Percentiles rank a stretch among this genome's conserved stretches.
Evolutionary conservation across 2,797 vertebrate species (phyloP).

Genomic region (Bovichtus variegatus): DNA sequence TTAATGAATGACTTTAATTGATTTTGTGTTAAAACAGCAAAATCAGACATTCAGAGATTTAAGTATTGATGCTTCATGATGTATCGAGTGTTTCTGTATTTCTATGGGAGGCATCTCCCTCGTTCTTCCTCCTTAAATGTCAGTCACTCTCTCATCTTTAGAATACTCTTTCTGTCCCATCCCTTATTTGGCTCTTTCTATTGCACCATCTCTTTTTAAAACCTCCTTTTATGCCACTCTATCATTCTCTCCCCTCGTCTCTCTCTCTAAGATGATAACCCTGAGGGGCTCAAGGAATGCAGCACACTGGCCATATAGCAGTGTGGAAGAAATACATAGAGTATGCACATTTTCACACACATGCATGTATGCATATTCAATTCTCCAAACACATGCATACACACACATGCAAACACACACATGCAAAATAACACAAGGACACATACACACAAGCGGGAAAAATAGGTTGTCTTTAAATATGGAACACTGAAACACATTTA

Average conservation of each 20-base stretch:
- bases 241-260: conserved; percentile 25
- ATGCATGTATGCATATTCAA: conserved; percentile 2
- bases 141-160: conserved; percentile 44
- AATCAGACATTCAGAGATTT: background rate
- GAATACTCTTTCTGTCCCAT: conserved; percentile 15
- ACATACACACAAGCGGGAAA: conserved; percentile 14
- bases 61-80: background rate
- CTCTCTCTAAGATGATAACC: conserved; percentile 45
- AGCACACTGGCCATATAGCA: conserved; percentile 44
- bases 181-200: conserved; percentile 39
- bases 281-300: conserved; percentile 44
- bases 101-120: conserved; percentile 1
- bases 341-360: background rate
- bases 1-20: background rate
- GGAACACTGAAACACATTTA: conserved; percentile 13
- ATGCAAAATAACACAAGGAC: conserved; percentile 3
- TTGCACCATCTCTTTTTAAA: conserved; percentile 48
- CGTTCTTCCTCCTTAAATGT: conserved; percentile 33
- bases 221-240: conserved; percentile 42
- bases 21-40: conserved; percentile 7
- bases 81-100: background rate
- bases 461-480: conserved; percentile 27
- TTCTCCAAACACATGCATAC: background rate
- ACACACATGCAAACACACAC: conserved; percentile 3
- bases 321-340: conserved; percentile 7